Evolutionary conservation across 2,888 invertebrate species (phyloP).

Genomic region (Malthinus flaveolus): DNA sequence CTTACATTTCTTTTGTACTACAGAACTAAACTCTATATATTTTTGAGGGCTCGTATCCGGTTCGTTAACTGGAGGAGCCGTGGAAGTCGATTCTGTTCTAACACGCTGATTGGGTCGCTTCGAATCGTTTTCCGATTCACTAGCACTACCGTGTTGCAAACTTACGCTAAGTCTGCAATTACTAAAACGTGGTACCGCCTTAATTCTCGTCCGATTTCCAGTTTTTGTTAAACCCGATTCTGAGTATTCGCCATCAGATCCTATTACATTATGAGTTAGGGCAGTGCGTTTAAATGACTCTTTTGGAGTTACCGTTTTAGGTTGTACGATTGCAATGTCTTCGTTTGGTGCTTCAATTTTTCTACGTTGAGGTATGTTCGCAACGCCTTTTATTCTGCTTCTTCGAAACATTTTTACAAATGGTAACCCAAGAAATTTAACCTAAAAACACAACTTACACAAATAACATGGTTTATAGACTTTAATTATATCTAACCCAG

Average conservation of each 20-base stretch:
- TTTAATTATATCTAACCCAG: too few relatives aligned
- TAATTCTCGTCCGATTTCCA: slow-evolving; percentile 64
- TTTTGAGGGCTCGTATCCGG: slow-evolving; percentile 3
- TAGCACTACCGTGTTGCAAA: slow-evolving; percentile 66
- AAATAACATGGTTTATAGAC: too few relatives aligned
- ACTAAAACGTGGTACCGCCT: slow-evolving; percentile 69
- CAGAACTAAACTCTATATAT: slow-evolving; percentile 32
- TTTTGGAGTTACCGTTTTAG: slow-evolving; percentile 41
- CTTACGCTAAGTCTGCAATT: slow-evolving; percentile 64
- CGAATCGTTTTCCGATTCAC: slow-evolving; percentile 70
- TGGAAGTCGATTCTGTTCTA: slow-evolving; percentile 48
- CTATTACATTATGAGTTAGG: slow-evolving; percentile 30
- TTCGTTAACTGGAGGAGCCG: not conserved
- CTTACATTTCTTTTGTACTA: slow-evolving; percentile 45
- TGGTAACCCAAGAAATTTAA: not conserved
- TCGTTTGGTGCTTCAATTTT: slow-evolving; percentile 40
- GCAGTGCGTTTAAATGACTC: slow-evolving; percentile 8
- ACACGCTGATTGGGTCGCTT: slow-evolving; percentile 47
- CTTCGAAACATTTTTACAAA: slow-evolving; percentile 62
- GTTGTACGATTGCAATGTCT: slow-evolving; percentile 42
- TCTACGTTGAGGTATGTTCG: slow-evolving; percentile 65
- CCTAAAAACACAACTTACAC: too few relatives aligned
- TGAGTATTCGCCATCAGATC: slow-evolving; percentile 48
- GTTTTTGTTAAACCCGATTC: slow-evolving; percentile 63
- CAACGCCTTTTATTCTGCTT: slow-evolving; percentile 74